A percentile compares a stretch with the other conserved stretches of the same genome.
These are phyloP conservation scores for Drosophila suboccidentalis DNA, from an alignment of 2,888 invertebrate genomes.

Conservation along the genomic window DNA sequence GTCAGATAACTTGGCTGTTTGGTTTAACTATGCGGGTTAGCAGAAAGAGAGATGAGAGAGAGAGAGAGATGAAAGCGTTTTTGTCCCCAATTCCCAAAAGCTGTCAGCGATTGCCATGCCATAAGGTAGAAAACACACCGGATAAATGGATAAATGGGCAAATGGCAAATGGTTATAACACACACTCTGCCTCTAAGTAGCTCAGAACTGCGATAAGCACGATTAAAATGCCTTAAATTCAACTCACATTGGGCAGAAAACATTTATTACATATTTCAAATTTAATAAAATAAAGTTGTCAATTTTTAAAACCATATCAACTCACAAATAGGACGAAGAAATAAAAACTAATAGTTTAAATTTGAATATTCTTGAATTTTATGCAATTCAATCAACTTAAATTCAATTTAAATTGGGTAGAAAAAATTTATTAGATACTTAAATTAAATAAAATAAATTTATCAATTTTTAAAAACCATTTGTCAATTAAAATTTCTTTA, in stretches of 20 bases:
- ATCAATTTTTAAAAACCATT: neutral
- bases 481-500: neutral
- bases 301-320: too few species aligned
- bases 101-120: slow-evolving; percentile 52
- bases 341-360: too few species aligned
- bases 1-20: slow-evolving; percentile 50
- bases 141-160: neutral
- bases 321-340: too few species aligned
- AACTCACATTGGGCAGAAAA: neutral
- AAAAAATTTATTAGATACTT: too few species aligned
- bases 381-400: neutral
- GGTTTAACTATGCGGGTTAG: slow-evolving; percentile 25
- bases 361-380: too few species aligned
- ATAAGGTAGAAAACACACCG: slow-evolving; percentile 30
- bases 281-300: neutral
- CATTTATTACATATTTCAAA: neutral
- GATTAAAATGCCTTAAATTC: slow-evolving; percentile 33
- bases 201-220: slow-evolving; percentile 44
- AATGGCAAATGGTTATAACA: slow-evolving; percentile 22
- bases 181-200: slow-evolving; percentile 39
- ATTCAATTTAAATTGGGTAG: neutral
- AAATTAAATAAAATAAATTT: neutral
- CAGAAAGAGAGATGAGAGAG: too few species aligned
- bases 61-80: slow-evolving; percentile 40
- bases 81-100: slow-evolving; percentile 52